Base-by-base conservation (phyloP, 2,888 invertebrate species). In the Stenurella melanura region DNA sequence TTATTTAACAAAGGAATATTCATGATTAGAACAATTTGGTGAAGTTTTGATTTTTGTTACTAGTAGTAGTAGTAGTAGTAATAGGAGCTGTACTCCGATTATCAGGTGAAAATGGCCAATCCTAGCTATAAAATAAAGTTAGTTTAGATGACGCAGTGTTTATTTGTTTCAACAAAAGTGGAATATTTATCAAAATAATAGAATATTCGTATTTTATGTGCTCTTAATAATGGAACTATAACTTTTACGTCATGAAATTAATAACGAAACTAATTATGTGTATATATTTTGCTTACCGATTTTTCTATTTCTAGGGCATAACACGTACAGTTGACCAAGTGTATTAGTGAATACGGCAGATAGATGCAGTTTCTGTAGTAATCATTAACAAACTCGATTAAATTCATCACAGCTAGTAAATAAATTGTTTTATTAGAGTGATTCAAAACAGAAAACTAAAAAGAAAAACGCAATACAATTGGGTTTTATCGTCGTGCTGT, bases 291-390 rank as follows among this genome's bases (percentile, higher is more conserved):
- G 42, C 66, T 76, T 68, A 78, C 75, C 78, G 67, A 38, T 18
- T n/a, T 66, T 42, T 60, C 58, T 15, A 61, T 61, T 54, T 81
- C 76, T 54, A 80, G 58, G 42, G 60, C 73, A 71, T 73, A 79
- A 76, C 84, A 83, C 21, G 75, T 64, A 75, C 84, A 84, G 64
- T 77, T 71, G 61, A 73, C 56, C 57, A 83, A 72, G 66, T 83
- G 83, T 19, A 81, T 21, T 66, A 83, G 72, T 18, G 78, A 67
- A 74, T 84, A 82, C n/a, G 77, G 79, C 21, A 81, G 50, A 64
- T 60, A 80, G 7, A 78, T 68, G 19, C 56, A 67, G 50, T 74
- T 74, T 17, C 78, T 73, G 21, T 61, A 81, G 60, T 78, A 82
- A 57, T 78, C 72, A 15, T 77, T 67, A 12, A 82, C 66, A 61